Conservation (phyloP, 2,888 invertebrate species). For the Subacronicta megacephala region DNA sequence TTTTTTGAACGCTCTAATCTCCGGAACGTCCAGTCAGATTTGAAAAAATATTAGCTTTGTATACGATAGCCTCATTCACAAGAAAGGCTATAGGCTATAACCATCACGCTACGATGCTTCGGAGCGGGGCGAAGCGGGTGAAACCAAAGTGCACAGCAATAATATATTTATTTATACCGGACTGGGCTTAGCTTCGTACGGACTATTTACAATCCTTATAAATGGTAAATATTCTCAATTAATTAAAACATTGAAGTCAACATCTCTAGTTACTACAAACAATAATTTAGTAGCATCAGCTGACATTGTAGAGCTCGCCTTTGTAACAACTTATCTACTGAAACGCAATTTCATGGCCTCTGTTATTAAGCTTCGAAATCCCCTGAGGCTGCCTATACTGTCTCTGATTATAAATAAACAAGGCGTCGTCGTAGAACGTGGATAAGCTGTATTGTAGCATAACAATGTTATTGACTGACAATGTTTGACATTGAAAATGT, state of each 20-base stretch:
- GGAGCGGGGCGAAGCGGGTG: too few species aligned
- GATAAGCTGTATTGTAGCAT: neutral
- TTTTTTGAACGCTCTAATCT: too few species aligned
- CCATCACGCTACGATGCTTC: too few species aligned
- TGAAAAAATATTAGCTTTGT: too few species aligned
- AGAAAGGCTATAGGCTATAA: too few species aligned
- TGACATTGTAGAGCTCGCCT: neutral
- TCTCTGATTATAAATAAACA: conserved; percentile 1
- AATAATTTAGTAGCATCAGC: neutral
- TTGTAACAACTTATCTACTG: neutral
- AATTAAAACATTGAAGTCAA: neutral
- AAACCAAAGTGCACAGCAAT: too few species aligned
- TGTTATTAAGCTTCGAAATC: neutral
- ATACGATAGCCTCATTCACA: too few species aligned
- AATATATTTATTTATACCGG: too few species aligned
- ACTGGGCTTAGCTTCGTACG: too few species aligned
- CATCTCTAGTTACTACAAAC: neutral
- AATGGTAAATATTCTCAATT: too few species aligned
- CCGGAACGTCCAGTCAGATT: too few species aligned
- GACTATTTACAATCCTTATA: too few species aligned
- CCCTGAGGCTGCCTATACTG: neutral
- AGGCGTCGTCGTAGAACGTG: neutral
- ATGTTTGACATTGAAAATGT: neutral
- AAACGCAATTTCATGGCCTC: conserved; percentile 1
- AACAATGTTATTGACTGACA: neutral